These are phyloP conservation scores for Drosophila lowei DNA, from an alignment of 1,140 invertebrate genomes.

Conservation along the genomic window DNA sequence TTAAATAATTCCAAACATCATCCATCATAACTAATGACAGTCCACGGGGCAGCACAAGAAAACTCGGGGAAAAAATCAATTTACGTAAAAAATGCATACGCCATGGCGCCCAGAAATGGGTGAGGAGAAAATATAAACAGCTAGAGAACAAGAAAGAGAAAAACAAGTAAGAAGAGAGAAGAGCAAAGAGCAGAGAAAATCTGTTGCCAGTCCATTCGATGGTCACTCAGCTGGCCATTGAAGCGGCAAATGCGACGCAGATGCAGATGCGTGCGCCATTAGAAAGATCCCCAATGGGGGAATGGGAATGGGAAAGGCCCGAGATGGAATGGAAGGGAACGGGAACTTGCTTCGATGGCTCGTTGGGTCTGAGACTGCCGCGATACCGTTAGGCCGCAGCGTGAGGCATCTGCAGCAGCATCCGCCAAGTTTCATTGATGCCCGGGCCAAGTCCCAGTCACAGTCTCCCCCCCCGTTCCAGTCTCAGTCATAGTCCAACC, in stretches of 20 bases:
- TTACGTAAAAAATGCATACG: conserved; percentile 79
- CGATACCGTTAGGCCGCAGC: conserved; percentile 67
- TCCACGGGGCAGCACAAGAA: conserved; percentile 11
- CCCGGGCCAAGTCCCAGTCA: conserved; percentile 25
- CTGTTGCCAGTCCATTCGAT: conserved; percentile 23
- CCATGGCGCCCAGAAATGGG: conserved; percentile 62
- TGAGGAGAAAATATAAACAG: not conserved
- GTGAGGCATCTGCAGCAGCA: conserved; percentile 52
- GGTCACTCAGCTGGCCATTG: conserved; percentile 71
- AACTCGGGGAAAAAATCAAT: conserved; percentile 61
- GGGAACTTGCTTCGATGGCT: conserved; percentile 8
- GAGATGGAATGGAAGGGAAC: not conserved
- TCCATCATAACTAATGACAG: conserved; percentile 77
- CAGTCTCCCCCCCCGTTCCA: not conserved
- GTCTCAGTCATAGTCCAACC: conserved; percentile 15
- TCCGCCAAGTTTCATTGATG: conserved; percentile 72
- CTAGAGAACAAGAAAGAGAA: conserved; percentile 6
- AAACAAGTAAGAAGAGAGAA: conserved; percentile 15
- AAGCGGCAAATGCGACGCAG: conserved; percentile 69
- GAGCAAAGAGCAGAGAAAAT: not conserved
- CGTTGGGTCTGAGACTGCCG: conserved; percentile 21
- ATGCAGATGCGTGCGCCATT: conserved; percentile 69
- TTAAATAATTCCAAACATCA: conserved; percentile 74
- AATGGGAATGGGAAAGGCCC: conserved; percentile 7
- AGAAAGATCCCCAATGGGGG: conserved; percentile 43